phyloP scores from a whole-genome alignment of 2,797 vertebrate species.

The Sphaeramia orbicularis region DNA sequence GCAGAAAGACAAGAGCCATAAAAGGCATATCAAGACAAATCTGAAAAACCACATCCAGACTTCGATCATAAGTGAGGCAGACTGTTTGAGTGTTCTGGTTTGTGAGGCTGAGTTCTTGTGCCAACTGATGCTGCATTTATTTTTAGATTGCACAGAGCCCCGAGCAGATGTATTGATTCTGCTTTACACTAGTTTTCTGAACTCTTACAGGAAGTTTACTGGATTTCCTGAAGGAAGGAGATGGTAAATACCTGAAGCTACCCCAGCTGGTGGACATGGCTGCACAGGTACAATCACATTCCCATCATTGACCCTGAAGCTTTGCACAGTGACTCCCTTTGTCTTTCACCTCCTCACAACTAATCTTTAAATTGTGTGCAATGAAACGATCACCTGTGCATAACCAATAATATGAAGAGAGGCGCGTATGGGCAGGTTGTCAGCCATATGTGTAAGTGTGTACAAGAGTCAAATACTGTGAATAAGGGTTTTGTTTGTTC shows the following conservation, averaged over 20 bases:
- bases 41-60: too few species aligned
- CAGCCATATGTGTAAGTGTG: conserved; percentile 24
- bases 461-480: conserved; percentile 21
- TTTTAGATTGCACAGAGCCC: background rate
- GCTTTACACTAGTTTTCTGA: conserved; percentile 2
- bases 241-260: conserved; percentile 95
- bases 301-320: background rate
- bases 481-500: conserved; percentile 48
- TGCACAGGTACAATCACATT: conserved; percentile 89
- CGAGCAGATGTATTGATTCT: conserved; percentile 6
- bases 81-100: background rate
- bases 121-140: background rate
- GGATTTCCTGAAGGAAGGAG: conserved; percentile 97
- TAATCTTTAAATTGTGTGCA: conserved; percentile 17
- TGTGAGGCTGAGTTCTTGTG: background rate
- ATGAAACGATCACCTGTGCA: conserved; percentile 1
- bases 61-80: too few species aligned
- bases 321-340: background rate
- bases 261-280: conserved; percentile 98
- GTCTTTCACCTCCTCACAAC: conserved; percentile 19
- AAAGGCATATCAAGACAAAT: too few species aligned
- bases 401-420: conserved; percentile 12
- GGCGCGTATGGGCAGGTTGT: conserved; percentile 4
- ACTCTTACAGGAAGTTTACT: conserved; percentile 91
- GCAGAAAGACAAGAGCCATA: too few species aligned